A percentile compares a stretch with the other conserved stretches of the same genome.
These are phyloP conservation scores for Parnassius smintheus DNA, from an alignment of 2,888 invertebrate genomes.

Conservation along the genomic window DNA sequence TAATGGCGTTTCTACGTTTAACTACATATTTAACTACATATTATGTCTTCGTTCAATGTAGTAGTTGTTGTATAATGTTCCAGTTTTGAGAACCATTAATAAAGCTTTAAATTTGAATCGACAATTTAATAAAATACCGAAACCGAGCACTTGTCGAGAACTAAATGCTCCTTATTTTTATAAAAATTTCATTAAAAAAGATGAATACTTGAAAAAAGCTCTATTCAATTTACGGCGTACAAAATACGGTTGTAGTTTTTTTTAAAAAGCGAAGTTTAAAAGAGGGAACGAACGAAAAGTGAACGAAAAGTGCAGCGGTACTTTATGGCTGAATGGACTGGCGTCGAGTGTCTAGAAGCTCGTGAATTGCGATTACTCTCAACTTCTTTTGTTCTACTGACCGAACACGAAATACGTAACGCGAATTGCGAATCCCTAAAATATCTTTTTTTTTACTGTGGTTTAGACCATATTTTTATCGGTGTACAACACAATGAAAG, in stretches of 20 bases:
- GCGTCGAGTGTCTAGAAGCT: slow-evolving; percentile 23
- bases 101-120: no score
- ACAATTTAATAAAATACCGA: no score
- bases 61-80: no score
- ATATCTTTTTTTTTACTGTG: slow-evolving; percentile 9
- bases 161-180: neutral
- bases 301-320: slow-evolving; percentile 25
- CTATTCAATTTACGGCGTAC: slow-evolving; percentile 22
- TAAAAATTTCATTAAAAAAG: slow-evolving; percentile 2
- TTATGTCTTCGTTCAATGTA: no score
- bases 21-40: no score
- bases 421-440: slow-evolving; percentile 13
- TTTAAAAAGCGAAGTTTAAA: neutral
- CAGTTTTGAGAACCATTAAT: no score
- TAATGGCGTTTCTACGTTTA: no score
- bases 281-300: slow-evolving; percentile 23
- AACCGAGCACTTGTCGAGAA: no score
- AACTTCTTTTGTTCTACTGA: slow-evolving; percentile 24
- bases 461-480: neutral
- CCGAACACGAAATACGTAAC: slow-evolving; percentile 23
- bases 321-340: slow-evolving; percentile 23
- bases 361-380: slow-evolving; percentile 25
- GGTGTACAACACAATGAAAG: slow-evolving; percentile 2
- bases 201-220: slow-evolving; percentile 9
- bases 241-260: slow-evolving; percentile 19